Conservation (phyloP, 53 echinoderm and acorn worm species). For the Stichopus horrens region DNA sequence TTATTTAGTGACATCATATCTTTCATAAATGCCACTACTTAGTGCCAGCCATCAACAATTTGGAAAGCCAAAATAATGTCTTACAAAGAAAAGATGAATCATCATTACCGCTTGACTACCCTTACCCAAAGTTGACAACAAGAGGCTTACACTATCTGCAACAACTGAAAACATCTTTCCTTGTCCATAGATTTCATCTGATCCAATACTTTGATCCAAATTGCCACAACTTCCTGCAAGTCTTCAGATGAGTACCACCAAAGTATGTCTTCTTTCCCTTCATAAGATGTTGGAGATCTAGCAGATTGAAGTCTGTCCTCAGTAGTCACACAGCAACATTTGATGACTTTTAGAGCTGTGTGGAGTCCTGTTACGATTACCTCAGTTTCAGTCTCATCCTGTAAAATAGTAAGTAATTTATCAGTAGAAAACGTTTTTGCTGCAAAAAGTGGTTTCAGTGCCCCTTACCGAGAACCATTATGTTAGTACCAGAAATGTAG, state of each 20-base stretch:
- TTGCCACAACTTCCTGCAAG: neutral
- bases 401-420: neutral
- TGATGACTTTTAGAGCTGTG: neutral
- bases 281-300: neutral
- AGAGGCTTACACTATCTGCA: slow-evolving; percentile 60
- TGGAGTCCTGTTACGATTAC: neutral
- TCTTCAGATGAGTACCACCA: slow-evolving; percentile 18
- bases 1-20: too few species aligned
- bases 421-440: too few species aligned
- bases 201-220: neutral
- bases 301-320: neutral
- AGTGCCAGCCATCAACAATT: too few species aligned
- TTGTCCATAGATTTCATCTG: neutral
- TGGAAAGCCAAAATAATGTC: too few species aligned
- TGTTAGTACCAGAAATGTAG: too few species aligned
- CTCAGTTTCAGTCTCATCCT: neutral
- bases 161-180: slow-evolving; percentile 11
- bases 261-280: neutral
- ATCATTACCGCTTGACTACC: neutral
- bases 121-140: slow-evolving; percentile 76
- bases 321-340: neutral
- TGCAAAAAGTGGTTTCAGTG: too few species aligned
- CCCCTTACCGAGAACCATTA: too few species aligned
- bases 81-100: too few species aligned
- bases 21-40: too few species aligned